Base-by-base conservation (phyloP, 1,140 invertebrate genomes). In the Conus betulinus region DNA sequence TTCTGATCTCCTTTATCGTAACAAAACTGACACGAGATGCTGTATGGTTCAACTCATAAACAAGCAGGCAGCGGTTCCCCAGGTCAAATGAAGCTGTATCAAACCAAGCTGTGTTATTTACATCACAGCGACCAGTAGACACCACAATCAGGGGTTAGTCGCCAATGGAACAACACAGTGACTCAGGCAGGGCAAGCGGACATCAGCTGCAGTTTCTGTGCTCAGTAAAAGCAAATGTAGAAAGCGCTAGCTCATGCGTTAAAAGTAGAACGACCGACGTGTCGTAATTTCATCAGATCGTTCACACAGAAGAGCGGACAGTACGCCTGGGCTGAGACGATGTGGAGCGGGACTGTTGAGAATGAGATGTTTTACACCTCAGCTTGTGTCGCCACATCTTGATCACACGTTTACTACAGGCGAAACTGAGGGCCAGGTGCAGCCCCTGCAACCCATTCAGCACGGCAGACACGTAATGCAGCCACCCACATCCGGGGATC, bases 401-500 rank as follows among this genome's bases (percentile, higher is more conserved):
- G 10, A 78, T 17, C 23, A 87, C 89, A 0, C 89, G 83, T 51
- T 53, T 57, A 60, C 88, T 91, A 39, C 52, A 60, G 13, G 63
- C 52, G 60, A 89, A 97, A 0, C 96, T 96, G 2, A 96, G 88
- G 89, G 96, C 96, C 53, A 97, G 96, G 92, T 96, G 96, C 8
- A 96, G 90, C 6, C 96, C 96, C 92, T 97, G 96, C 15, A 96
- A 93, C 8, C 96, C 96, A 91, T 96, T 97, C 27, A 96, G 92
- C 10, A 96, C 91, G 3, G 96, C 95, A 90, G 96, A 97, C 7
- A 96, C 90, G 90, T 96, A 96, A 94, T 94, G 93, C 17, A 96
- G 86, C n/a, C 85, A 85, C 3, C 20, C n/a, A 13, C 89, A 89
- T 27, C 90, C 87, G 11, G 90, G 90, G 84, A 90, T 87, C 5